Base-by-base conservation (phyloP, 2,888 invertebrate genomes). In the Hanleya hanleyi region DNA sequence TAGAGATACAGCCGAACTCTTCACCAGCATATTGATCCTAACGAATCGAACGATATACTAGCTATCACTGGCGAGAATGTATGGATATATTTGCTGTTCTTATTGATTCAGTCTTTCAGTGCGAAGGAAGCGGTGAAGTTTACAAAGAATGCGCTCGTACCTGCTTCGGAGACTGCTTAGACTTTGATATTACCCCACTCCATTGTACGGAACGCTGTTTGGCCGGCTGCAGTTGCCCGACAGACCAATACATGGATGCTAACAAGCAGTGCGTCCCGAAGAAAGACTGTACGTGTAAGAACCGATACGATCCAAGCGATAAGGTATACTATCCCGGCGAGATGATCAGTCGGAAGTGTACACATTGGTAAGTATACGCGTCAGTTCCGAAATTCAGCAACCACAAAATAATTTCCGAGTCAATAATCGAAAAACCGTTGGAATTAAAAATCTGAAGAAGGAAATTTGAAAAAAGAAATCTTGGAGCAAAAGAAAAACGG, bases 141-240 rank as follows among this genome's bases (percentile, higher is more conserved):
- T 67, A 26, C 47, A 49, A 1, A 12, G 67, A 67, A 29, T 67
- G 67, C 29, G 41, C 49, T 18, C 15, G 9, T 12, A 26, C 47
- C 3, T 67, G 67, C 32, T 6, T 32, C 18, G 32, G 47, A 4
- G 4, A 67, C 37, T 67, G 67, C 33, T 2, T 15, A 3, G 67
- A 67, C 29, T 67, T 67, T 9, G 47, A 67, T 1, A 1, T 67
- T 1, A 3, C 67, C 1, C 47, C 38, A 22, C 2, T 7, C 1
- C 37, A 12, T 1, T 67, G 67, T 47, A 67, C 33, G 26, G 65
- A 73, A 2, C 57, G 41, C 7, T 77, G 78, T 70, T 94, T 95
- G 0, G 96, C 96, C 89, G 96, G 97, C 0, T 97, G 97, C 89
- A 95, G 96, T 69, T 97, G 97, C 86, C 95, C 95, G 0, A 92